Evolutionary conservation across 2,113 vertebrate genomes (phyloP), one percentile per base, ranked within the genome.

Genomic region (Neoarius graeffei): DNA sequence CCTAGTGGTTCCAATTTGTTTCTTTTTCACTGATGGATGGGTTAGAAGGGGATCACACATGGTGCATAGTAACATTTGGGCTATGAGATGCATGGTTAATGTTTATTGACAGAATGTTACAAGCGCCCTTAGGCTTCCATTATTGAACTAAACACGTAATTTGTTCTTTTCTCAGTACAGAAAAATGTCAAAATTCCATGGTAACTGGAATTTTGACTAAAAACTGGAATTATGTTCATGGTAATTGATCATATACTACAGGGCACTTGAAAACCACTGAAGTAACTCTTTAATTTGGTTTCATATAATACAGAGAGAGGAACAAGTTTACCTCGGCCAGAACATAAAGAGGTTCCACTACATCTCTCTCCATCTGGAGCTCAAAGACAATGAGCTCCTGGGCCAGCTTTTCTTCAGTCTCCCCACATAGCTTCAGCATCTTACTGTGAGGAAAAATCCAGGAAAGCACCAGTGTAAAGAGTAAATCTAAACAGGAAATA

Each of bases 331-430:
- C 98, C 97, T 99, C 98, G 0, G 98, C 97, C 23, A 99, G 95
- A 87, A 97, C 90, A 0, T 97, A 98, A 10, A 99, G 94, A 0
- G 98, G 98, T 84, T 99, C 98, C 19, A 99, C 98, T 92, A 99
- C 98, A 0, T 99, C 98, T 89, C 96, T 95, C 90, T 99, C 98
- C 60, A 98, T 96, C 94, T 99, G 96, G 91, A 97, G 93, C 92
- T 99, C 98, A 57, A 99, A 99, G 89, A 98, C 96, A 90, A 98
- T 97, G 66, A 99, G 97, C 92, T 99, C 98, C 94, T 98, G 98
- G 0, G 97, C 98, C 90, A 99, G 92, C 86, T 95, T 97, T 93
- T 99, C 98, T 86, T 99, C 98, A 0, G 97, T 97, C 87, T 99
- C 98, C 1, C 98, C 98, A 0, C 98, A 98, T 50, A 99, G 91